Conservation (phyloP, 2,113 vertebrate genomes). For the Microtus pennsylvanicus region DNA sequence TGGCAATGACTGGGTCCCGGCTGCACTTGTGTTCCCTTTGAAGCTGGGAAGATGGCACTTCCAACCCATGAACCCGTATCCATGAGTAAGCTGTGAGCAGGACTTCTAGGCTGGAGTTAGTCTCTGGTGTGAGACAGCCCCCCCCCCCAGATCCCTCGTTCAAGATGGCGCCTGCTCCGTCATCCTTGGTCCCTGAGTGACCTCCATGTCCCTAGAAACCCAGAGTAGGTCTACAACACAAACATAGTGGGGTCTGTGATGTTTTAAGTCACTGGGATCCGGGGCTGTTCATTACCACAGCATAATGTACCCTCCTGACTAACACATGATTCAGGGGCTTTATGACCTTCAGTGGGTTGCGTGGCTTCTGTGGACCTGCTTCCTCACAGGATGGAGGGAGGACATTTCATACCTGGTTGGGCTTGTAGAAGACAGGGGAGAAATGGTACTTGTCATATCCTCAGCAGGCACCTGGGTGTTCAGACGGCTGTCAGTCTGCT, state of each 20-base stretch:
- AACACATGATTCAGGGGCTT: rapidly evolving
- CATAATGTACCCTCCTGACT: neutral
- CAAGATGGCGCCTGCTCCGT: neutral
- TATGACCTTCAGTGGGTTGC: neutral
- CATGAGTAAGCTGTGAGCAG: rapidly evolving
- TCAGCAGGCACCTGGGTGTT: neutral
- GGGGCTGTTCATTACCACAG: neutral
- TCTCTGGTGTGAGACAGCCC: neutral
- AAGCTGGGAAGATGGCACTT: neutral
- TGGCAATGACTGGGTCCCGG: rapidly evolving
- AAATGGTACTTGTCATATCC: neutral
- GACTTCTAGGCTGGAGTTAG: neutral
- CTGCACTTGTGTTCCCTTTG: rapidly evolving
- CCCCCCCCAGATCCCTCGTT: rapidly evolving
- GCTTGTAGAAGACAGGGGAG: neutral
- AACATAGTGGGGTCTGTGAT: neutral
- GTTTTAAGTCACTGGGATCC: neutral
- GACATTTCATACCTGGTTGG: neutral
- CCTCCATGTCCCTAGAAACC: neutral
- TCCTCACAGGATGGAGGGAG: rapidly evolving
- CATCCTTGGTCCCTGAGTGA: neutral
- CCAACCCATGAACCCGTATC: rapidly evolving
- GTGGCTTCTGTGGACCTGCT: neutral
- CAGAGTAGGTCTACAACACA: rapidly evolving
- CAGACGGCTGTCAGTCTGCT: neutral